Conservation (phyloP, 2,797 vertebrate species). For the Buceros bicornis region DNA sequence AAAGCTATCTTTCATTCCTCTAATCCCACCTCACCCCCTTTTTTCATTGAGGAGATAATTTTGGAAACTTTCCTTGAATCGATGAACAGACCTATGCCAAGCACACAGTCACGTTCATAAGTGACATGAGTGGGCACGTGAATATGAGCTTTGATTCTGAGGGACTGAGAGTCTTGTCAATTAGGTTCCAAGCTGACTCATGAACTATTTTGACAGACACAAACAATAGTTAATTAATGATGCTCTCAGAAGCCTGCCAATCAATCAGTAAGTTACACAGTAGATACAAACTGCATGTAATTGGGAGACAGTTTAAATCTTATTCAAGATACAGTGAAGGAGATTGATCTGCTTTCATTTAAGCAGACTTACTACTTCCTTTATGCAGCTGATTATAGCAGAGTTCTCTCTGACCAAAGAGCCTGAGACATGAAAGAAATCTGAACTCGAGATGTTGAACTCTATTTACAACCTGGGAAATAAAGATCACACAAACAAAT, state of each 20-base stretch:
- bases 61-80: neutral
- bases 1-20: neutral
- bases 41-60: neutral
- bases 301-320: neutral
- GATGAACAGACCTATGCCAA: neutral
- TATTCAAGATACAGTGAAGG: neutral
- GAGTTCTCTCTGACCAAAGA: neutral
- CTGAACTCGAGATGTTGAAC: neutral
- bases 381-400: neutral
- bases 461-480: neutral
- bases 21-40: neutral
- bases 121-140: neutral
- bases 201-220: neutral
- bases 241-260: neutral
- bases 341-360: conserved; percentile 13
- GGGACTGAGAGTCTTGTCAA: neutral
- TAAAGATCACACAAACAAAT: neutral
- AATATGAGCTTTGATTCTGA: neutral
- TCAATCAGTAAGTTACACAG: neutral
- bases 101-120: neutral
- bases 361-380: neutral
- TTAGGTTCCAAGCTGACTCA: neutral
- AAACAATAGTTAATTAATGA: neutral
- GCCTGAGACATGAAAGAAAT: neutral
- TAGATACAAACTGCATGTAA: neutral